These are phyloP conservation scores for Puma concolor DNA, from an alignment of 2,113 vertebrate species.

Conservation along the genomic window DNA sequence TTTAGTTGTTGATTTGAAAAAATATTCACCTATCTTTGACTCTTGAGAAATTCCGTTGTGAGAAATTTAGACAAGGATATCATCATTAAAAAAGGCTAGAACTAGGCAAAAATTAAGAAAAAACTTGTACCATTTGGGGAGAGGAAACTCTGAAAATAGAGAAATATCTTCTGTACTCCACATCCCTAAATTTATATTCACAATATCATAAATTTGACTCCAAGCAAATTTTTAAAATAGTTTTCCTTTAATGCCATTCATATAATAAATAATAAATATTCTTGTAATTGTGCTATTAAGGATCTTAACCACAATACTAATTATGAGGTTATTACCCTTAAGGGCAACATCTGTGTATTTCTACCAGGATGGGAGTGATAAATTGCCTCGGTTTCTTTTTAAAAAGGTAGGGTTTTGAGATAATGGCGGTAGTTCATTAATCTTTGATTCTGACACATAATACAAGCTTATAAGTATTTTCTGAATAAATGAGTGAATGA, in stretches of 20 bases:
- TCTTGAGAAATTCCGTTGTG: neutral
- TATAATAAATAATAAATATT: constrained; percentile 75
- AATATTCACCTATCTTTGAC: neutral
- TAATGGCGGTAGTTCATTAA: constrained; percentile 74
- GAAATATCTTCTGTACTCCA: neutral
- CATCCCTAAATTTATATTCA: neutral
- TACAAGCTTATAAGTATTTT: constrained; percentile 62
- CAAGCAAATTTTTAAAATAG: constrained; percentile 23
- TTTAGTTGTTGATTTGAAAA: constrained; percentile 7
- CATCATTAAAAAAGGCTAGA: neutral
- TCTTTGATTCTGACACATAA: constrained; percentile 69
- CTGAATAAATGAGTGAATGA: constrained; percentile 19
- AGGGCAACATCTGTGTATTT: constrained; percentile 47
- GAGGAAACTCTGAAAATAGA: neutral
- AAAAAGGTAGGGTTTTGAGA: constrained; percentile 60
- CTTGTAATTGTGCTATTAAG: constrained; percentile 63
- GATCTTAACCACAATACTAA: constrained; percentile 69
- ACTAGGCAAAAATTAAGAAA: neutral
- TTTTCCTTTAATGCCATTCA: constrained; percentile 47
- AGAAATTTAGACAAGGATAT: neutral
- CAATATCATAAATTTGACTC: neutral
- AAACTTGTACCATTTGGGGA: neutral
- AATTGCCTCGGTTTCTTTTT: constrained; percentile 63
- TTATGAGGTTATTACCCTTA: constrained; percentile 68
- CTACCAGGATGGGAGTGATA: constrained; percentile 33